Base-by-base conservation (phyloP, 2,113 vertebrate species). In the Rattus rattus region DNA sequence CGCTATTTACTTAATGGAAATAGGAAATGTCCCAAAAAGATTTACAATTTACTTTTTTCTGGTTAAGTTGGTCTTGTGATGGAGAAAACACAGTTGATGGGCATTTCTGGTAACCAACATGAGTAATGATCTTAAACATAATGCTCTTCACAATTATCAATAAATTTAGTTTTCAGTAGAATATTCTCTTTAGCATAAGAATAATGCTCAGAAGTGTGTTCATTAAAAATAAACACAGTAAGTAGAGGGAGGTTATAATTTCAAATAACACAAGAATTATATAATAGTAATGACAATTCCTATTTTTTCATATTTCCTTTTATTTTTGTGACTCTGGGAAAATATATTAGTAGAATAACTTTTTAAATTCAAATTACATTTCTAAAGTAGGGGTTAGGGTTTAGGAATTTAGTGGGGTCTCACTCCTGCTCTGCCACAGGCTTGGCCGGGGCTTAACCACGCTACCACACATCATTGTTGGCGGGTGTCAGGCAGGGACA, bases 231-330 rank as follows among this genome's bases (percentile, higher is more conserved):
- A 70, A 94, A 91, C 1, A 91, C 90, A 91, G 17, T 26, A 69
- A 28, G 75, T 76, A 72, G 84, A 88, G 9, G 3, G 47, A 6
- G 28, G 70, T 9, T 24, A 89, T 67, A 94, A 91, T 86, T 88
- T 97, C 30, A 91, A 96, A 87, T 75, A 19, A 92, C 67, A 75
- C n/a, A 87, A 80, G 97, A 86, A 4, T 52, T 92, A 86, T 56
- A 59, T 77, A 4, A 67, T 72, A 52, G 67, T 77, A 47, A 77
- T 13, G 91, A 61, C 24, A 12, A 36, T 70, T 72, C 77, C 20
- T 85, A 52, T 7, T 85, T 90, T 93, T 69, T 13, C 0, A 28
- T 65, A 5, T 86, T 92, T 1, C 36, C 92, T 80, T 93, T 61
- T n/a, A n/a, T 72, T 79, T 93, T 73, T 96, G 49, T 94, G 43